Percentiles rank a stretch among this genome's conserved stretches.
phyloP scores from a whole-genome alignment of 2,797 vertebrate genomes.

The Triplophysa bombifrons region DNA sequence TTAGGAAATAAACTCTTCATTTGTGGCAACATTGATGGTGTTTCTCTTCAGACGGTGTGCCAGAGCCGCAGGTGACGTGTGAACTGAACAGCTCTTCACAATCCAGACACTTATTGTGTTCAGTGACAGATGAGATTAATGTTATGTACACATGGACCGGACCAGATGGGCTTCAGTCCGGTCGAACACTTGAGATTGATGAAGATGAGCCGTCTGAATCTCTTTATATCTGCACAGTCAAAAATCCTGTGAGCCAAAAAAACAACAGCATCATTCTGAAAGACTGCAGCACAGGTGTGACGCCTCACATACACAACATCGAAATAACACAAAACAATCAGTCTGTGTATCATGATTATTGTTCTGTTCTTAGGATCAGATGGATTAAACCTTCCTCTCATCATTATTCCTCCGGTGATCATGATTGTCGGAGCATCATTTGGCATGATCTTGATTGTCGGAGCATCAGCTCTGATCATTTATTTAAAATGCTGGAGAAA shows the following conservation, averaged over 20 bases:
- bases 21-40: background rate
- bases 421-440: accelerated
- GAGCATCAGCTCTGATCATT: no score
- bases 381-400: background rate
- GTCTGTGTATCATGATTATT: background rate
- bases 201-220: conserved; percentile 40
- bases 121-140: background rate
- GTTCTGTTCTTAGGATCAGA: background rate
- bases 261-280: conserved; percentile 50
- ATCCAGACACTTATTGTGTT: conserved; percentile 60
- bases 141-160: conserved; percentile 55
- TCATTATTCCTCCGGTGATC: no score
- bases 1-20: no score
- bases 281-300: conserved; percentile 63
- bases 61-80: conserved; percentile 63
- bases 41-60: conserved; percentile 57
- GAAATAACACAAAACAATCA: no score
- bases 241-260: conserved; percentile 55
- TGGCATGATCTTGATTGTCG: accelerated
- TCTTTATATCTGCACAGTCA: conserved; percentile 60
- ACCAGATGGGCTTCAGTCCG: accelerated
- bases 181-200: conserved; percentile 45
- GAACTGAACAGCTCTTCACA: background rate
- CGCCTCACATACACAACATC: no score
- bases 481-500: background rate